phyloP scores from a whole-genome alignment of 2,888 invertebrate species.

The Ectropis crepuscularia region DNA sequence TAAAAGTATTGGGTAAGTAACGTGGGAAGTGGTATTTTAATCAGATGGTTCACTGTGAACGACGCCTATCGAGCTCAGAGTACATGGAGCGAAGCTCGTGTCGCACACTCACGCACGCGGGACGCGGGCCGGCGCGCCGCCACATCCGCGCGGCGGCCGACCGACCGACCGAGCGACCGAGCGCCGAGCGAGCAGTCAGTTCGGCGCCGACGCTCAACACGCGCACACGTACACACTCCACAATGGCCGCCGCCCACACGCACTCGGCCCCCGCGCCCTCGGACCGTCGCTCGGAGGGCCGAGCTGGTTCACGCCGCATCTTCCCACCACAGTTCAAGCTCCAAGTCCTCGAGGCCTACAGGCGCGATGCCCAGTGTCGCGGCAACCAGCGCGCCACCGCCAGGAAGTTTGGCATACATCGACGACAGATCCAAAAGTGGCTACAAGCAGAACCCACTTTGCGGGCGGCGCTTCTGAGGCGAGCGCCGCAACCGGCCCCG shows the following conservation, averaged over 20 bases:
- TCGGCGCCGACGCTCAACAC: constrained; percentile 80
- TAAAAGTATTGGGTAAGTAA: too few species aligned
- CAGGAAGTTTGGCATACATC: constrained; percentile 94
- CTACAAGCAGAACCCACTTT: constrained; percentile 93
- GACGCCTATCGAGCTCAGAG: constrained; percentile 45
- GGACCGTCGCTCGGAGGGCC: constrained; percentile 81
- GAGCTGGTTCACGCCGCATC: constrained; percentile 93
- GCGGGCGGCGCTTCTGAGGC: constrained; percentile 87
- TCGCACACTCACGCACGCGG: constrained; percentile 78
- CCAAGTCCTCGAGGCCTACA: constrained; percentile 94
- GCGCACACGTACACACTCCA: constrained; percentile 68
- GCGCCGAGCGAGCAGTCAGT: constrained; percentile 80
- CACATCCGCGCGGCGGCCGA: constrained; percentile 78
- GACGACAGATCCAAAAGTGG: constrained; percentile 96
- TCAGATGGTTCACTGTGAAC: constrained; percentile 49
- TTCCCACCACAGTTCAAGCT: constrained; percentile 95
- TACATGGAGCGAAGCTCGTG: constrained; percentile 78
- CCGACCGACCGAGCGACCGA: constrained; percentile 63
- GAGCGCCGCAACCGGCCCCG: constrained; percentile 78
- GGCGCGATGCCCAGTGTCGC: constrained; percentile 93
- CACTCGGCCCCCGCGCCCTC: constrained; percentile 77
- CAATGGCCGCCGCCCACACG: constrained; percentile 80
- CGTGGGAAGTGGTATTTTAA: background rate
- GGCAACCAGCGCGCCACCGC: constrained; percentile 96
- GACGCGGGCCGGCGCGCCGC: constrained; percentile 81